Conservation (phyloP, 1,140 invertebrate species). For the Scaptomyza pallida region DNA sequence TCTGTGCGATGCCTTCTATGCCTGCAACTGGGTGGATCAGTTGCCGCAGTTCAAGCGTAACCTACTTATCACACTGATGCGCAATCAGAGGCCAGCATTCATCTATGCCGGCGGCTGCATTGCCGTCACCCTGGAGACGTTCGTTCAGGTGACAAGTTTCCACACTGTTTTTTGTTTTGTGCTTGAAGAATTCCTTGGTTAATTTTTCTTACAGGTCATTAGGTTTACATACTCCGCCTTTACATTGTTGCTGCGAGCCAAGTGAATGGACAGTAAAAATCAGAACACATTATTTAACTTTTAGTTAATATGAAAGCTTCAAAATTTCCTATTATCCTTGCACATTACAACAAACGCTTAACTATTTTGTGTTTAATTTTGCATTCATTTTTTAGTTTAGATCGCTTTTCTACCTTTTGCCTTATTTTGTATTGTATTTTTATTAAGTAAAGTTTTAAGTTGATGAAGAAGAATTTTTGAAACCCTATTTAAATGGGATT, state of each 20-base stretch:
- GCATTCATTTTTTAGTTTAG: too few species aligned
- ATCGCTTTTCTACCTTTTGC: too few species aligned
- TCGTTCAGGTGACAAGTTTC: constrained; percentile 49
- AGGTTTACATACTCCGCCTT: constrained; percentile 62
- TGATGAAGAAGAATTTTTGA: too few species aligned
- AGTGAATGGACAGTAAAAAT: constrained; percentile 2
- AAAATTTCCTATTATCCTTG: too few species aligned
- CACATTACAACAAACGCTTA: too few species aligned
- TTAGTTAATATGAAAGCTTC: too few species aligned
- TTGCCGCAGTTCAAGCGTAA: constrained; percentile 46
- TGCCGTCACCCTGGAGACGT: constrained; percentile 65
- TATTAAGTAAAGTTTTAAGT: too few species aligned
- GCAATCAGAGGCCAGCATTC: constrained; percentile 40
- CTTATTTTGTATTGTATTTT: too few species aligned
- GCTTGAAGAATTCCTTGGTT: not conserved
- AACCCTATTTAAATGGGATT: too few species aligned
- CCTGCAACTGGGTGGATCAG: constrained; percentile 73
- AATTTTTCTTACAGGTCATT: constrained; percentile 41
- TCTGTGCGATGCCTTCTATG: constrained; percentile 68
- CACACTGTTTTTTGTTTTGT: not conserved
- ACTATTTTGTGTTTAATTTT: too few species aligned
- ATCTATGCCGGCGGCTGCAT: constrained; percentile 68
- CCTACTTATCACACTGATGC: constrained; percentile 57
- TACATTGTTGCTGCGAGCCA: constrained; percentile 58
- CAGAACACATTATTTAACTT: too few species aligned